These are phyloP conservation scores for Amphimallon solstitiale DNA, from an alignment of 2,888 invertebrate genomes.

Conservation along the genomic window DNA sequence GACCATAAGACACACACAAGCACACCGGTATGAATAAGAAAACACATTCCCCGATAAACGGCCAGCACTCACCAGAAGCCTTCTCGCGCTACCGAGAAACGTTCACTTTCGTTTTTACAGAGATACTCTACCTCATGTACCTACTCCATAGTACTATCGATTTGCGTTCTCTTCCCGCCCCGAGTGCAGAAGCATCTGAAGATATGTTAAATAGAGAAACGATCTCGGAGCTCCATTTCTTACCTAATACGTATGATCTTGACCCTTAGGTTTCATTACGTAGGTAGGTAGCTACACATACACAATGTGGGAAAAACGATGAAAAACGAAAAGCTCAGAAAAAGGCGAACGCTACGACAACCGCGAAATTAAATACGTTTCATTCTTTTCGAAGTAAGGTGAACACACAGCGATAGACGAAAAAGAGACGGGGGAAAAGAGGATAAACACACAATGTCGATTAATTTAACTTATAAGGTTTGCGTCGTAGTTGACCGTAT, in stretches of 20 bases:
- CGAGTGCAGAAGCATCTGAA: not conserved
- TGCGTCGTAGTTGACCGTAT: not conserved
- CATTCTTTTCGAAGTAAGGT: not conserved
- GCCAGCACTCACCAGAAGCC: too few species aligned
- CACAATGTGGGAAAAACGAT: not conserved
- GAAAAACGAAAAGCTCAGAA: not conserved
- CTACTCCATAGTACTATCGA: too few species aligned
- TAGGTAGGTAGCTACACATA: too few species aligned
- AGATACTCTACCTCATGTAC: not conserved
- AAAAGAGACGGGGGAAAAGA: not conserved
- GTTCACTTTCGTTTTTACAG: not conserved
- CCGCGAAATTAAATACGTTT: not conserved
- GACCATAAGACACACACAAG: too few species aligned
- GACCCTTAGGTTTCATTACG: not conserved
- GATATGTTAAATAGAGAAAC: constrained; percentile 30
- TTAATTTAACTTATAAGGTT: constrained; percentile 4
- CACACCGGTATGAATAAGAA: too few species aligned
- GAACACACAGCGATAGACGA: not conserved
- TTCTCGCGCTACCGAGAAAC: not conserved
- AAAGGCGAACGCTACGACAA: not conserved
- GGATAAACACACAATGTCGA: not conserved
- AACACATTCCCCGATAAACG: too few species aligned
- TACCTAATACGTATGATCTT: constrained; percentile 25
- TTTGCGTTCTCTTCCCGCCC: not conserved
- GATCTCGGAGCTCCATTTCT: constrained; percentile 20